Conservation (phyloP, 2,888 invertebrate species). For the Cepaea hortensis region DNA sequence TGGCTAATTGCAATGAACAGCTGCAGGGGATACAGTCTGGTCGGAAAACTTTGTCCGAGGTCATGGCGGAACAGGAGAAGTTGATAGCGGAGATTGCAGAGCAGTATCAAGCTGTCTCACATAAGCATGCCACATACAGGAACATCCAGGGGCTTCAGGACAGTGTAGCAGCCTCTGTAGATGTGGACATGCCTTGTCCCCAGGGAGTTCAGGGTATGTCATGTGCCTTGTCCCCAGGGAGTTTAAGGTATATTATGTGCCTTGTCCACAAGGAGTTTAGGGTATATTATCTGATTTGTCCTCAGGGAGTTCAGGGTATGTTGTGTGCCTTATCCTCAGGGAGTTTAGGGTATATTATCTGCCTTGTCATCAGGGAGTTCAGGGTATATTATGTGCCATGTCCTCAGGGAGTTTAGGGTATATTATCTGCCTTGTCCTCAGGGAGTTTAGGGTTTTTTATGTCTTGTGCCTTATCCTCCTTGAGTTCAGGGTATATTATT, state of each 20-base stretch:
- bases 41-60: slow-evolving; percentile 64
- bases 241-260: too few relatives aligned
- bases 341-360: too few relatives aligned
- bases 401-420: slow-evolving; percentile 73
- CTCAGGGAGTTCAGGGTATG: slow-evolving; percentile 72
- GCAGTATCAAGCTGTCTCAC: slow-evolving; percentile 42
- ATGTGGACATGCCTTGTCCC: slow-evolving; percentile 61
- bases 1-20: slow-evolving; percentile 66
- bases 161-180: neutral
- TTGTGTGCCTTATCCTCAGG: slow-evolving; percentile 39
- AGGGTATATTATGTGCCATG: slow-evolving; percentile 42
- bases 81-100: slow-evolving; percentile 62
- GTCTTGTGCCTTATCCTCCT: too few relatives aligned
- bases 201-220: slow-evolving; percentile 73
- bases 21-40: slow-evolving; percentile 64
- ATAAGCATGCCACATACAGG: neutral
- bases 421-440: slow-evolving; percentile 47
- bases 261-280: slow-evolving; percentile 70
- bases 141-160: slow-evolving; percentile 8
- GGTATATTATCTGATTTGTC: slow-evolving; percentile 71
- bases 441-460: too few relatives aligned
- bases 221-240: neutral
- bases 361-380: too few relatives aligned
- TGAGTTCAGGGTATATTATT: too few relatives aligned
- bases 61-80: slow-evolving; percentile 70